Conservation (phyloP, 1,140 invertebrate species). For the Brachionus paranguensis region DNA sequence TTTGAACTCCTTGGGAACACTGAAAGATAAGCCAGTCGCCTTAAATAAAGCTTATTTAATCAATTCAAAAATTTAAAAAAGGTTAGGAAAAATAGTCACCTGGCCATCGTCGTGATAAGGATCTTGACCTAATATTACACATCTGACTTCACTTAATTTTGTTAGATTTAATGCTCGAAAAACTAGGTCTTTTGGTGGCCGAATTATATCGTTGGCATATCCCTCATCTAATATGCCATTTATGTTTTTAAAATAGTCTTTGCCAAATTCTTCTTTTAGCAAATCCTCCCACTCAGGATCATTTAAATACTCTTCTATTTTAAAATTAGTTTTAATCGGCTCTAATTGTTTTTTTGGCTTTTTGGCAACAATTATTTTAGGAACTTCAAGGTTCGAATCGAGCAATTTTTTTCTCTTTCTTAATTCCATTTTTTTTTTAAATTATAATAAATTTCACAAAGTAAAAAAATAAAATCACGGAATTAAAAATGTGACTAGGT, state of each 20-base stretch:
- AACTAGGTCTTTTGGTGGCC: constrained; percentile 37
- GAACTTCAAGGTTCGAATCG: not conserved
- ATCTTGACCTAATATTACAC: constrained; percentile 40
- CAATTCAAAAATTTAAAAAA: not conserved
- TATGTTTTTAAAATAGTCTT: constrained; percentile 30
- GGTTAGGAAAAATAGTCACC: not conserved
- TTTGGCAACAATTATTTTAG: not conserved
- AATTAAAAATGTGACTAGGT: not conserved
- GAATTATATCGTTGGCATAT: not conserved
- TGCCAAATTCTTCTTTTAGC: not conserved
- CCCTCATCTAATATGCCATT: not conserved
- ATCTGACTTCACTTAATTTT: not conserved
- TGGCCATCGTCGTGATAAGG: constrained; percentile 38
- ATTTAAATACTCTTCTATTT: constrained; percentile 9
- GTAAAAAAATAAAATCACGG: not conserved
- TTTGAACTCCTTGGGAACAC: constrained; percentile 8
- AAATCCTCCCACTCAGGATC: not conserved
- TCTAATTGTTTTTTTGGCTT: not conserved
- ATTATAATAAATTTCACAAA: not conserved
- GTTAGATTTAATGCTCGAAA: constrained; percentile 32
- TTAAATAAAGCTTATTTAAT: not conserved
- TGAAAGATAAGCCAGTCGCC: constrained; percentile 36
- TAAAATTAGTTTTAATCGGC: not conserved
- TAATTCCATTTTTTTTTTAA: not conserved
- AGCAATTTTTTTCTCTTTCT: not conserved